These are phyloP conservation scores for Scaptomyza hsui DNA, from an alignment of 1,140 invertebrate species.

Conservation along the genomic window DNA sequence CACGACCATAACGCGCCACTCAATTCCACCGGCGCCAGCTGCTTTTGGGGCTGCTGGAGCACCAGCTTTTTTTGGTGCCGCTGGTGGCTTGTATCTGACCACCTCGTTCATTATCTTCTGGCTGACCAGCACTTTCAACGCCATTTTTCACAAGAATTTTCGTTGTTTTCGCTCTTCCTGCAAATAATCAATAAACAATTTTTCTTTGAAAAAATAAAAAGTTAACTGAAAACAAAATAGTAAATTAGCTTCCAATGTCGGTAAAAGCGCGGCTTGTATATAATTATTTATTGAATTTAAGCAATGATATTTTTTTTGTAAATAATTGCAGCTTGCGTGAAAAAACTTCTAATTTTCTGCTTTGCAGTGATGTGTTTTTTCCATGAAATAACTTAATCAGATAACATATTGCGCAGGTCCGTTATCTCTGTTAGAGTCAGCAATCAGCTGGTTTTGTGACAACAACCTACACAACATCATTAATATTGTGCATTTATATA, in stretches of 20 bases:
- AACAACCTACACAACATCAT: neutral
- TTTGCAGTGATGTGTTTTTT: constrained; percentile 5
- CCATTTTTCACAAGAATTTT: constrained; percentile 57
- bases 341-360: neutral
- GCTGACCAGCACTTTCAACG: constrained; percentile 75
- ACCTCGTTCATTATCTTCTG: constrained; percentile 98
- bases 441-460: neutral
- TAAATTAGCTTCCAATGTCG: constrained; percentile 19
- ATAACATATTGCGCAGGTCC: neutral
- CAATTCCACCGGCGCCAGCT: constrained; percentile 86
- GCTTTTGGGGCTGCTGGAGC: constrained; percentile 74
- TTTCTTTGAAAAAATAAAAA: constrained; percentile 7
- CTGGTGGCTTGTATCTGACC: constrained; percentile 91
- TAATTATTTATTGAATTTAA: constrained; percentile 20
- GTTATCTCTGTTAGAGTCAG: neutral
- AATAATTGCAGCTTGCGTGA: constrained; percentile 27
- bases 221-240: constrained; percentile 25
- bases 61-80: constrained; percentile 88
- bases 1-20: constrained; percentile 99
- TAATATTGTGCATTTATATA: neutral
- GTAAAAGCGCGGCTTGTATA: constrained; percentile 25
- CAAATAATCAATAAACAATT: constrained; percentile 25
- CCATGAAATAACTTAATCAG: neutral
- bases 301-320: constrained; percentile 15
- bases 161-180: constrained; percentile 9